Evolutionary conservation across 2,888 invertebrate species (phyloP).

Genomic region (Drosophila gaucha): DNA sequence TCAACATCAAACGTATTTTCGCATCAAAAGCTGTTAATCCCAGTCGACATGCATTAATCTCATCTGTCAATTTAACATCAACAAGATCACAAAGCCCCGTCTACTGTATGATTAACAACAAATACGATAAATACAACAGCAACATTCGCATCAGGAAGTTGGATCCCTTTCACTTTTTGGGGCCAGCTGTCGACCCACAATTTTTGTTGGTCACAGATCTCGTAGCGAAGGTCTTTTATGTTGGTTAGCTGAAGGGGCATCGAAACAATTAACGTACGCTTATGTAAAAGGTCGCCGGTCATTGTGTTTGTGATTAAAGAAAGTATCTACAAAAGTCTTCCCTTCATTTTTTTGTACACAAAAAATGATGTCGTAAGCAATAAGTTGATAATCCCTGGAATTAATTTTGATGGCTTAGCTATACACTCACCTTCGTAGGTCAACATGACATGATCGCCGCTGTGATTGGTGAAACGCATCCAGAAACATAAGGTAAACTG

Average conservation of each 20-base stretch:
- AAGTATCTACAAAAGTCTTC: slow-evolving; percentile 11
- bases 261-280: slow-evolving; percentile 30
- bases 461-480: slow-evolving; percentile 93
- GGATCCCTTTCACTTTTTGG: slow-evolving; percentile 81
- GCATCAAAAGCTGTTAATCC: slow-evolving; percentile 8
- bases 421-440: slow-evolving; percentile 90
- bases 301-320: slow-evolving; percentile 28
- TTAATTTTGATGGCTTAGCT: not conserved
- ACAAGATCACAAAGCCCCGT: slow-evolving; percentile 11
- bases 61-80: slow-evolving; percentile 29
- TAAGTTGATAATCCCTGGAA: not conserved
- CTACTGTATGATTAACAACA: not conserved
- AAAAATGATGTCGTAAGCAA: not conserved
- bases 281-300: slow-evolving; percentile 24
- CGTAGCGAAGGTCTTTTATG: slow-evolving; percentile 35
- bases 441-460: slow-evolving; percentile 92
- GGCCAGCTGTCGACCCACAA: slow-evolving; percentile 45
- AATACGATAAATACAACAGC: no score
- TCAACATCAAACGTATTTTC: not conserved
- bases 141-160: slow-evolving; percentile 71
- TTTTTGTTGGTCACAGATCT: slow-evolving; percentile 32
- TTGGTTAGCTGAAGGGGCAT: slow-evolving; percentile 10
- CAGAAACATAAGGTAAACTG: slow-evolving; percentile 94
- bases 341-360: not conserved
- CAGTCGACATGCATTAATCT: slow-evolving; percentile 12